Base-by-base conservation (phyloP, 2,888 invertebrate species). In the Arenicola marina region DNA sequence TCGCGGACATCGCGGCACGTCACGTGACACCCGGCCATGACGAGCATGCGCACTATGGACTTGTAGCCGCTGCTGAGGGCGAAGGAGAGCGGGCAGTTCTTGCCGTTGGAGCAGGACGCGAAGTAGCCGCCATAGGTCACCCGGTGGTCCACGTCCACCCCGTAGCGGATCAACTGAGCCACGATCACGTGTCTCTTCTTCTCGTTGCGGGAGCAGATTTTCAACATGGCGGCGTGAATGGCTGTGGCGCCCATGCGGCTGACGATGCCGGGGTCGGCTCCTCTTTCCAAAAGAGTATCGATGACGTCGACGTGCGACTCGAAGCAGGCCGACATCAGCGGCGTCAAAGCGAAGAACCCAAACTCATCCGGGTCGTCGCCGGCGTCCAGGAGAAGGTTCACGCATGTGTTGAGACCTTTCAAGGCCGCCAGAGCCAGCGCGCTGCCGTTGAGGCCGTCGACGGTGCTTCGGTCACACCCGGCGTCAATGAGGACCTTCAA, bases 311-410 rank as follows among this genome's bases (percentile, higher is more conserved):
- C 29, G 46, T 58, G 59, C 0, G 51, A 48, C 43, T 66, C 63
- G n/a, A 45, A 66, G 11, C 34, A 28, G 15, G 66, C 63, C 18
- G 59, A 4, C 58, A 64, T 65, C 15, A 66, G 44, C 1, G 66
- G 58, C 24, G 66, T 66, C 48, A 61, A 51, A 1, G 61, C 66
- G 29, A 64, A 61, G 61, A 57, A 64, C 7, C 63, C 54, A 4
- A 29, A 31, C 34, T 65, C 66, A 45, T 66, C 63, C 28, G 63
- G 61, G 38, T 65, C 66, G 18, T 66, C 66, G n/a, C 58, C 63
- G 7, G 48, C 56, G n/a, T 34, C 46, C 28, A 66, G 38, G 4
- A 66, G 55, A 38, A 57, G 28, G 4, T 4, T 18, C n/a, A 64
- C 53, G 46, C 32, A 44, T 11, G 46, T 55, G 7, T 18, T 21